Evolutionary conservation across 2,888 invertebrate species (phyloP), one percentile per base, ranked within the genome.

Genomic region (Branchellion lobata): DNA sequence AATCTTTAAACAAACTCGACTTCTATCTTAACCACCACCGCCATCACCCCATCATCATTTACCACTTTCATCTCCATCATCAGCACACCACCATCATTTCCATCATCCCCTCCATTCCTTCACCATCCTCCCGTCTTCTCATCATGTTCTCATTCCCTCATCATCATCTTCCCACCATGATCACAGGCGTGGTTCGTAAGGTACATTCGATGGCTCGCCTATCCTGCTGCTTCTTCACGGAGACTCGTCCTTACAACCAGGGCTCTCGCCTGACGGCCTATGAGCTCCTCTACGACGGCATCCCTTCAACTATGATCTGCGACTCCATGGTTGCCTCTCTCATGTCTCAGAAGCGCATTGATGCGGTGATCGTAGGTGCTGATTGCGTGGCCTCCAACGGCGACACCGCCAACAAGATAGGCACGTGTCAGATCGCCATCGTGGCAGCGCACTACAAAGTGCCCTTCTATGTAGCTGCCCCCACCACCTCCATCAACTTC

Each of bases 191-290:
- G 47, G 93, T 98, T 83, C 91, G 98, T 83, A 91, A 92, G 79
- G 90, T 99, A 79, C 91, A 93, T 85, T 91, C 90, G 24, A 82
- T 82, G 14, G 84, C 84, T 0, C 84, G 89, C 88, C 68, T 90
- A 92, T 93, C 94, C 84, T 93, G 93, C 85, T 95, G 93, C 1
- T 98, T 93, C 88, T 97, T 94, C 87, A 96, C 97, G 1, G 99
- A 99, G 89, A 99, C 99, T 0, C 91, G 99, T 82, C 99, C 99
- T 0, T 99, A 98, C 88, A 96, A 96, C 88, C 99, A 99, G 88
- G 87, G 87, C 11, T 85, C 96, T 0, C 91, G 99, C 81, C 90
- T 99, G 68, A 99, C 98, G 0, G 96, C 98, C 0, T 97, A 93
- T 85, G 99, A 99, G 89, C 88, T 98, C 84, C 93, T 95, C 1